Evolutionary conservation across 2,888 invertebrate species (phyloP).

Genomic region (Cantharis lateralis): DNA sequence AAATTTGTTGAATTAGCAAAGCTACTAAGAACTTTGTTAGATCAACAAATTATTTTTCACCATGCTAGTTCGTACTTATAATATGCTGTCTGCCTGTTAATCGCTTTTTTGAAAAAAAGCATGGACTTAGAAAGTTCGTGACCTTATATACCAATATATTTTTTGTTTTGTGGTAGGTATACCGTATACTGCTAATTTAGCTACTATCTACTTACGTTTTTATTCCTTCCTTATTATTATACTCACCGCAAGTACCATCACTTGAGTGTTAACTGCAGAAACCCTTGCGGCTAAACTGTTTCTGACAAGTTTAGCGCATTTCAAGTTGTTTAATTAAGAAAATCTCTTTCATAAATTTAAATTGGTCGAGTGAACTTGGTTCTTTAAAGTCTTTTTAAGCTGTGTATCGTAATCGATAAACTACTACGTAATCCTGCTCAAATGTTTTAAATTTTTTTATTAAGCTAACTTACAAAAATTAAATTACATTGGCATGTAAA

Average conservation of each 20-base stretch:
- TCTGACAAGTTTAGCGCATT: not conserved
- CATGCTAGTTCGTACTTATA: too few species aligned
- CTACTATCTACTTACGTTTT: not conserved
- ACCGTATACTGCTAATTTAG: not conserved
- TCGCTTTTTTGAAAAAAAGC: too few species aligned
- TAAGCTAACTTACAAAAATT: constrained; percentile 14
- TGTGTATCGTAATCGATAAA: not conserved
- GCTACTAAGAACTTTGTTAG: too few species aligned
- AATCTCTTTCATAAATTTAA: not conserved
- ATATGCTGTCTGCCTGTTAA: too few species aligned
- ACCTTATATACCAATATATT: too few species aligned
- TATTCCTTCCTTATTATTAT: not conserved
- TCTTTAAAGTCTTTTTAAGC: not conserved
- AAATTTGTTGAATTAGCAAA: too few species aligned
- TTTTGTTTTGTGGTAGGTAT: not conserved
- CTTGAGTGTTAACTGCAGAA: not conserved
- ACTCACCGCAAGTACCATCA: not conserved
- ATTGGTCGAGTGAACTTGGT: not conserved
- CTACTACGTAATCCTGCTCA: constrained; percentile 7
- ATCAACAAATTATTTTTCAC: too few species aligned
- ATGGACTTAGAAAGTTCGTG: too few species aligned
- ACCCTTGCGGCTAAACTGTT: not conserved
- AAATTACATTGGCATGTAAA: constrained; percentile 20
- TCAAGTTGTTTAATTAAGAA: not conserved
- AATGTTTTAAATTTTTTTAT: constrained; percentile 12